These are phyloP conservation scores for Hylaeus anthracinus DNA, from an alignment of 1,140 invertebrate species.

Conservation along the genomic window DNA sequence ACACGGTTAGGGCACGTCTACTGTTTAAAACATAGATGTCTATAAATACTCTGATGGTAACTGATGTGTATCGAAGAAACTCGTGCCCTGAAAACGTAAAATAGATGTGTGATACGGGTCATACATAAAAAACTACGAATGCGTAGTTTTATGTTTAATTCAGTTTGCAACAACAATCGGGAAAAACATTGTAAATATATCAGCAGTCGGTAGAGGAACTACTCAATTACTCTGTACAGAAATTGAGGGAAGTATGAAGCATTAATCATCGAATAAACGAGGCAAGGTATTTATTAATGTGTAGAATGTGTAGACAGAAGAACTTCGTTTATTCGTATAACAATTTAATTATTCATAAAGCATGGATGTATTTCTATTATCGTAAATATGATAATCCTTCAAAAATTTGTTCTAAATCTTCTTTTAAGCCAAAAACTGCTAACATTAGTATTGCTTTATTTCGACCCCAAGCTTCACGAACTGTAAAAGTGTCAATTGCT, in stretches of 20 bases:
- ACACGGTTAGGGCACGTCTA: not conserved
- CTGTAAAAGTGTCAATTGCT: conserved; percentile 38
- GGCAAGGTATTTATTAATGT: not conserved
- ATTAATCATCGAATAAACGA: no score
- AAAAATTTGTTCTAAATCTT: conserved; percentile 62
- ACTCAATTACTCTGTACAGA: not conserved
- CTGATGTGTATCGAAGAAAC: no score
- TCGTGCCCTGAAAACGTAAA: not conserved
- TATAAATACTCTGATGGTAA: conserved; percentile 15
- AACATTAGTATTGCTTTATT: conserved; percentile 56
- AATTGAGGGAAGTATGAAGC: no score
- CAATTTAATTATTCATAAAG: not conserved
- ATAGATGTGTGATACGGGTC: not conserved
- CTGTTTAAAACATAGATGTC: not conserved
- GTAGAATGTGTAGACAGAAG: not conserved
- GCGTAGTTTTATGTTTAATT: not conserved
- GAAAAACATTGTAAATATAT: not conserved
- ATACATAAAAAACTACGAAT: not conserved
- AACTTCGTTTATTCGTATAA: not conserved
- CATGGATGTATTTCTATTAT: conserved; percentile 1
- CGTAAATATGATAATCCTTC: conserved; percentile 55
- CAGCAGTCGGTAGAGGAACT: not conserved
- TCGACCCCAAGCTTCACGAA: conserved; percentile 48
- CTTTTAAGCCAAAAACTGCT: conserved; percentile 59
- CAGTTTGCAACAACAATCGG: not conserved